Base-by-base conservation (phyloP, 2,797 vertebrate species). In the Paguma larvata region DNA sequence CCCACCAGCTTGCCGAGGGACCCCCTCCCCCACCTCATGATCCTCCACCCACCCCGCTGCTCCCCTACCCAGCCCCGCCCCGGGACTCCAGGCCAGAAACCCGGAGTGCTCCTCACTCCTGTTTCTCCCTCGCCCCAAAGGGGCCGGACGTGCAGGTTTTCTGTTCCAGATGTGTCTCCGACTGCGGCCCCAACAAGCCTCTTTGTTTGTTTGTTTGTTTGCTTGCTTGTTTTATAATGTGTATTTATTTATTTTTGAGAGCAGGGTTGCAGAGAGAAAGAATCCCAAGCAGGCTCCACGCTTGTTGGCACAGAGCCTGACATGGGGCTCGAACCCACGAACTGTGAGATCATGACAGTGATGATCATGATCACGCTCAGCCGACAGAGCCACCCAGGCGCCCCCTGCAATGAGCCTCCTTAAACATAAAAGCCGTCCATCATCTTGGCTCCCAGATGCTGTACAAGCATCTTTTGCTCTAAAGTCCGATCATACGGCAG, bases 141-240 rank as follows among this genome's bases (percentile, higher is more conserved):
- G 13, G 25, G 4, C 34, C 68, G 13, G 30, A 62, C 8, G 46
- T 73, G 79, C 21, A 15, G 63, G 38, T 38, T 13, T 25, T 19
- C 13, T 9, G 23, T 18, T 27, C 15, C 72, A 53, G 91, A 9
- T 53, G 11, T 13, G 9, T 27, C 65, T 51, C 65, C 25, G 27
- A 59, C n/a, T 14, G 0, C 51, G 44, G 78, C 27, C 41, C 46
- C 32, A 10, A 25, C 0, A 3, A 77, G 0, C 32, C 41, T 23
- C 38, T 72, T 21, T 10, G 48, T 38, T 53, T 53, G 16, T 53
- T 53, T 53, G 51, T 53, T 53, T 53, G 51, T 23, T 23, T 23
- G 19, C 23, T 53, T 53, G 19, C 19, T 59, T 59, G 23, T 59
- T 59, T 23, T 59, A 59, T 23, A 10, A 59, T 59, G 56, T 56